phyloP scores from a whole-genome alignment of 2,113 vertebrate genomes.

The Ctenodactylus gundi region DNA sequence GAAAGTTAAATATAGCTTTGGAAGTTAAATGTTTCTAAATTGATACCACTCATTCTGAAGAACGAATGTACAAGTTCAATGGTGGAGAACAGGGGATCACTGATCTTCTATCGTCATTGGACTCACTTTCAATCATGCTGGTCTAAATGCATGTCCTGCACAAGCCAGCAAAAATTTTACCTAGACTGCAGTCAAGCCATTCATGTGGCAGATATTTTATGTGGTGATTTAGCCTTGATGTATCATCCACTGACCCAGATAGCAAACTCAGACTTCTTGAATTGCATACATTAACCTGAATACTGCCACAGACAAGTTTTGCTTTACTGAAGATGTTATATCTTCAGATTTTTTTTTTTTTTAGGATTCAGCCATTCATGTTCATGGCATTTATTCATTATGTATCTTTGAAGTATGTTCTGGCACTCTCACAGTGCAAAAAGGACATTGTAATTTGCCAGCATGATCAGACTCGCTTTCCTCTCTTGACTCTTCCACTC shows the following conservation, averaged over 20 bases:
- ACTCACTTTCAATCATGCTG: not conserved
- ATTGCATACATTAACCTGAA: not conserved
- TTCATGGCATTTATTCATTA: not conserved
- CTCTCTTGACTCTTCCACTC: accelerated
- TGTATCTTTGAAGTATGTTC: not conserved
- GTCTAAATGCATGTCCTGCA: not conserved
- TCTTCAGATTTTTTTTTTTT: not conserved
- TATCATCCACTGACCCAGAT: not conserved
- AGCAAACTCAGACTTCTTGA: not conserved
- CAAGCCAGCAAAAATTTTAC: not conserved
- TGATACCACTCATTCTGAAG: not conserved
- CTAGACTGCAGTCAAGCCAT: not conserved
- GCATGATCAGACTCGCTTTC: not conserved
- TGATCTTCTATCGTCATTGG: not conserved
- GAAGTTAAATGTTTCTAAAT: not conserved
- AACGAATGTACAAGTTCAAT: not conserved
- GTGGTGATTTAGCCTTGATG: not conserved
- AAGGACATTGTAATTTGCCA: not conserved
- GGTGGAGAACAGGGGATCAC: not conserved
- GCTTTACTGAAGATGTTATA: not conserved
- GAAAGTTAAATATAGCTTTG: not conserved
- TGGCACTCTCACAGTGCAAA: not conserved
- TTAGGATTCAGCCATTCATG: not conserved
- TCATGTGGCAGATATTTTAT: not conserved
- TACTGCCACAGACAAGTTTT: not conserved